Evolutionary conservation across 2,113 vertebrate species (phyloP), one percentile per base, ranked within the genome.

Genomic region (Tretioscincus oriximinensis): DNA sequence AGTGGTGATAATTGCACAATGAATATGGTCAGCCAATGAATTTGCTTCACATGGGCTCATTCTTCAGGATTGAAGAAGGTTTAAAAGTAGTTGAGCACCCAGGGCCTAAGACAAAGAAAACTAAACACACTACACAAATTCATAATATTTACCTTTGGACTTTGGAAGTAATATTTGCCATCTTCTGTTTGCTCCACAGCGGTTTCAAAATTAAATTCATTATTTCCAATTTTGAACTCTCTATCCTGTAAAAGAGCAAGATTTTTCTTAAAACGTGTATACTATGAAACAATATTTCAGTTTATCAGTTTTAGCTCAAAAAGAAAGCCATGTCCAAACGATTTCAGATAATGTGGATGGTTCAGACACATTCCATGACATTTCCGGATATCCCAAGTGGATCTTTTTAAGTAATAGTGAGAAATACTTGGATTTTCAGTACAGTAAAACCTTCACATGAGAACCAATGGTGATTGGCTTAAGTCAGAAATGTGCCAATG

Each of bases 141-240:
- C n/a, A 70, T 78, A 47, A 21, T 20, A 81, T 29, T 21, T 94
- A 96, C 95, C 95, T 92, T 88, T 86, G 94, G 92, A 68, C 90
- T 95, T 60, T 29, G 21, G 78, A 96, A 95, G 77, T 84, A 89
- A 86, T 93, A 96, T 54, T 1, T 84, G 60, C 88, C 94, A 5
- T 84, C 31, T 1, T 86, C 74, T 81, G 76, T 73, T 16, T 72
- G 54, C 51, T 45, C 68, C 86, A 95, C 95, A 0, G 31, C 6
- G 65, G 78, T 70, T 76, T 93, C 84, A 0, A 95, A 96, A 74
- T 90, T 85, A 83, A 94, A 88, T 0, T 90, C 84, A 2, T 90
- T 90, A 26, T 95, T 95, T 81, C 92, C 95, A 89, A 95, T 86
- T 1, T 14, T 8, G 79, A 93, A 92, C 29, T 2, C 47, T 78